Evolutionary conservation across 2,888 invertebrate species (phyloP).

Genomic region (Eupithecia subfuscata): DNA sequence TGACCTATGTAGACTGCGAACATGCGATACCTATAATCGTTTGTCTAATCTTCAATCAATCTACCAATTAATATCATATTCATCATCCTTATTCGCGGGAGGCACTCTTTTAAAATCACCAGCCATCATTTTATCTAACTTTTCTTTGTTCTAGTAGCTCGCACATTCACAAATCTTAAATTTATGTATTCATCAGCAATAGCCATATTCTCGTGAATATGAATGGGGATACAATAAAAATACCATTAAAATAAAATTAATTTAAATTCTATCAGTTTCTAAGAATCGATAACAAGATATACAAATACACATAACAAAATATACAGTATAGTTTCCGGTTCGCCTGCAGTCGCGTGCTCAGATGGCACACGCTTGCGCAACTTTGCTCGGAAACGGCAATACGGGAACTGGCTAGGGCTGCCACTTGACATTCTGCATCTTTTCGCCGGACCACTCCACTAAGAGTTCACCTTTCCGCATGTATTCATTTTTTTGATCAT

Average conservation of each 20-base stretch:
- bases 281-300: slow-evolving; percentile 27
- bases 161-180: neutral
- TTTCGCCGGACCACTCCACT: neutral
- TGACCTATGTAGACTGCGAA: neutral
- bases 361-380: slow-evolving; percentile 61
- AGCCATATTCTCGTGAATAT: neutral
- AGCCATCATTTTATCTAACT: neutral
- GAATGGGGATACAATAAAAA: neutral
- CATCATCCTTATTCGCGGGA: neutral
- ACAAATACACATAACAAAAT: too few species aligned
- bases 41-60: neutral
- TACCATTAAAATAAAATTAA: slow-evolving; percentile 9
- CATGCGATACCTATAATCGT: neutral
- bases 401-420: slow-evolving; percentile 58
- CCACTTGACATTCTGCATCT: neutral
- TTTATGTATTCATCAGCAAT: neutral
- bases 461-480: neutral
- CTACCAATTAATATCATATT: neutral
- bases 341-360: slow-evolving; percentile 62
- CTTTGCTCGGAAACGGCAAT: slow-evolving; percentile 58
- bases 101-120: neutral
- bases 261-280: slow-evolving; percentile 28
- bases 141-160: neutral
- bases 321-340: slow-evolving; percentile 53
- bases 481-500: neutral